phyloP scores from a whole-genome alignment of 2,797 vertebrate genomes.

The Anolis apletophallus region DNA sequence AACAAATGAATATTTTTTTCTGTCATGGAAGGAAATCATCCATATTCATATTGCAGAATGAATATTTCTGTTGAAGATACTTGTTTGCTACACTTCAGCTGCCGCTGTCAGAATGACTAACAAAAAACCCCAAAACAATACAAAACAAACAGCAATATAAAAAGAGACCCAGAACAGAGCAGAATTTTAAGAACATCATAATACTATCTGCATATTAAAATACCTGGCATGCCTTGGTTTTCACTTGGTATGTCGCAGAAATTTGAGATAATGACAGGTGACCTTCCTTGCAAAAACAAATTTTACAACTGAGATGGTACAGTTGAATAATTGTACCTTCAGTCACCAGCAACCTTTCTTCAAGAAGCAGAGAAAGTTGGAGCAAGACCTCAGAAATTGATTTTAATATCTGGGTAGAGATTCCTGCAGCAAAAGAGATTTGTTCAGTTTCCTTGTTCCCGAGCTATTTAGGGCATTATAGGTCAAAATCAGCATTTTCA shows the following conservation, averaged over 20 bases:
- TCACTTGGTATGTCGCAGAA: neutral
- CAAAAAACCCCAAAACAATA: neutral
- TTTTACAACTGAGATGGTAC: neutral
- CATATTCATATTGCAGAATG: neutral
- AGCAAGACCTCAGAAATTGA: neutral
- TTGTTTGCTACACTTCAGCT: neutral
- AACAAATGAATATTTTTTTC: neutral
- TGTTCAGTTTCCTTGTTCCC: neutral
- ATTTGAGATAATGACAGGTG: neutral
- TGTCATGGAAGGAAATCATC: neutral
- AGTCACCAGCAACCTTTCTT: neutral
- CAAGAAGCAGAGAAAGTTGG: neutral
- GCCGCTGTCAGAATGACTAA: neutral
- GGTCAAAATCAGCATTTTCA: slow-evolving; percentile 6
- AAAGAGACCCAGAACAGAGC: no score
- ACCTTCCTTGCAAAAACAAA: neutral
- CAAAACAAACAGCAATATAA: no score
- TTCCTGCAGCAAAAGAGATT: neutral
- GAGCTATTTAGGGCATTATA: neutral
- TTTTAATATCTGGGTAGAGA: neutral
- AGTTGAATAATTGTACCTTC: neutral
- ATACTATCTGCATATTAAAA: neutral
- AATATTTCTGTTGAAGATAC: neutral
- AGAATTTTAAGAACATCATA: neutral
- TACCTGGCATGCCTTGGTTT: neutral